Conservation (phyloP, 1,140 invertebrate species). For the Andrena cerasifolii region DNA sequence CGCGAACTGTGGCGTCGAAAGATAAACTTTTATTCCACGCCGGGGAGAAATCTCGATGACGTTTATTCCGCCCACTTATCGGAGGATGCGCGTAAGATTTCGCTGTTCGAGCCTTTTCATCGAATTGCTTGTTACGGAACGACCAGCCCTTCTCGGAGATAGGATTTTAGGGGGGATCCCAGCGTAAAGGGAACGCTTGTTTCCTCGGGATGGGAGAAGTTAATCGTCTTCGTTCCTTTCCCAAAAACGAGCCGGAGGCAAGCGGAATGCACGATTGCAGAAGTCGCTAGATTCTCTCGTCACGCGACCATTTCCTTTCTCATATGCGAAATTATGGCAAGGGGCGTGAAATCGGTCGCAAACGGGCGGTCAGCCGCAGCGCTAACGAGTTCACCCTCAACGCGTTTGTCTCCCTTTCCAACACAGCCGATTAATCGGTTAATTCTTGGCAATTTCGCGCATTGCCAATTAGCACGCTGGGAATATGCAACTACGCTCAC, state of each 20-base stretch:
- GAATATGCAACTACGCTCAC: background rate
- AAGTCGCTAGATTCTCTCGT: background rate
- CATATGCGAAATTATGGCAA: conserved; percentile 50
- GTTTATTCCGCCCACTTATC: background rate
- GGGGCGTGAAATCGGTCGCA: conserved; percentile 54
- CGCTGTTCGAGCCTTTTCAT: no score
- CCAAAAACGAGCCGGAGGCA: no score
- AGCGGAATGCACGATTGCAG: no score
- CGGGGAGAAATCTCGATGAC: background rate
- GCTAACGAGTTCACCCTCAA: conserved; percentile 63
- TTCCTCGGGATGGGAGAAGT: no score
- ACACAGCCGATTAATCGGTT: conserved; percentile 60
- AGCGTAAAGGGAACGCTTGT: no score
- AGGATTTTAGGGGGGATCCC: no score
- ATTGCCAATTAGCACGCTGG: conserved; percentile 40
- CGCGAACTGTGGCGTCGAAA: background rate
- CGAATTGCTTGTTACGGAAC: no score
- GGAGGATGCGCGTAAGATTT: no score
- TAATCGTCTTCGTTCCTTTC: no score
- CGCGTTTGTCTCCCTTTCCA: conserved; percentile 45
- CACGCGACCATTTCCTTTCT: conserved; percentile 51
- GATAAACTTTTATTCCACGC: conserved; percentile 5
- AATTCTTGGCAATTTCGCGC: conserved; percentile 52
- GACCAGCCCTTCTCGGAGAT: no score
- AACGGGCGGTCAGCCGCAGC: conserved; percentile 63